A percentile compares a stretch with the other conserved stretches of the same genome.
These are phyloP conservation scores for Indicator indicator DNA, from an alignment of 2,113 vertebrate species.

Conservation along the genomic window DNA sequence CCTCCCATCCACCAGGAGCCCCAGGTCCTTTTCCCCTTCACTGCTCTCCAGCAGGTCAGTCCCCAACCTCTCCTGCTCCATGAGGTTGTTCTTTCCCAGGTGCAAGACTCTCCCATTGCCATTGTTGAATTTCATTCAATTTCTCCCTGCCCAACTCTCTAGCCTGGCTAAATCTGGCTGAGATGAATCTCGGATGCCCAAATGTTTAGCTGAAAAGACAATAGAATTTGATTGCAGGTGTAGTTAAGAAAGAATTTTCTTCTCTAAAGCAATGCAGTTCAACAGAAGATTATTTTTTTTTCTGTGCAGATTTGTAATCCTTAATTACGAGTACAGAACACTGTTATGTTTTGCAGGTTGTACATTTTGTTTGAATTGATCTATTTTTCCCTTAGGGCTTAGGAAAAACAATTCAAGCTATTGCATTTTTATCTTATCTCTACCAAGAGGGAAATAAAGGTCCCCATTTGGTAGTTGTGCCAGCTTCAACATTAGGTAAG, in stretches of 20 bases:
- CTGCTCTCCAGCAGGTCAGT: too few species aligned
- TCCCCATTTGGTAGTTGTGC: conserved; percentile 93
- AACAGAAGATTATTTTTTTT: not conserved
- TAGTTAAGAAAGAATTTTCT: not conserved
- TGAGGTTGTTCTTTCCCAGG: too few species aligned
- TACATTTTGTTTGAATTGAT: conserved; percentile 44
- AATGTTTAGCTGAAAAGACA: not conserved
- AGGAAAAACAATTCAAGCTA: conserved; percentile 98
- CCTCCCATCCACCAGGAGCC: too few species aligned
- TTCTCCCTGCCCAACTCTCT: too few species aligned
- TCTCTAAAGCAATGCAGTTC: not conserved
- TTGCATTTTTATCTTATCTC: conserved; percentile 92
- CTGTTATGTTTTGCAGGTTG: not conserved
- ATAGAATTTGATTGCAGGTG: not conserved
- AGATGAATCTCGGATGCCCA: not conserved
- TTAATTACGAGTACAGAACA: not conserved
- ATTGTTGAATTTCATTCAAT: too few species aligned
- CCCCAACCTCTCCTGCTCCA: too few species aligned
- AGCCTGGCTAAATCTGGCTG: too few species aligned
- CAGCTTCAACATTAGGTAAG: conserved; percentile 94
- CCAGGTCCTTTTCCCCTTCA: too few species aligned
- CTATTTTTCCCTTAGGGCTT: conserved; percentile 83
- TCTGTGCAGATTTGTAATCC: not conserved
- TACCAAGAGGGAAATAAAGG: conserved; percentile 85
- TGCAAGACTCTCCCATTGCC: too few species aligned